Percentiles rank a stretch among this genome's conserved stretches.
Evolutionary conservation across 2,113 vertebrate genomes (phyloP).

Genomic region (Brachyhypopomus occidentalis): DNA sequence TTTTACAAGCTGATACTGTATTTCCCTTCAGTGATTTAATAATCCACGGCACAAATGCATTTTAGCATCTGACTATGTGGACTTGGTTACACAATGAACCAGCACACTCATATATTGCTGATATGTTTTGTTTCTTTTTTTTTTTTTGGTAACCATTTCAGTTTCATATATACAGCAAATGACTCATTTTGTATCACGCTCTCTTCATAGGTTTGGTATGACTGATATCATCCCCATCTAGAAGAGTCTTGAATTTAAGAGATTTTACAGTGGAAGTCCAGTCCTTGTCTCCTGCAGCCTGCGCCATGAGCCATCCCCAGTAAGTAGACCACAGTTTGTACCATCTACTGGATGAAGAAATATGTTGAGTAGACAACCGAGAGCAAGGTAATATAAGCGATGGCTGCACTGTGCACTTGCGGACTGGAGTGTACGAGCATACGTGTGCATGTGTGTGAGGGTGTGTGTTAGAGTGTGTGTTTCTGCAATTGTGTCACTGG

Average conservation of each 20-base stretch:
- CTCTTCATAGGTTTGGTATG: slow-evolving; percentile 66
- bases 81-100: slow-evolving; percentile 7
- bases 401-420: slow-evolving; percentile 22
- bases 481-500: background rate
- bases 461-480: slow-evolving; percentile 4
- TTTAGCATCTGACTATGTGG: slow-evolving; percentile 20
- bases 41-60: slow-evolving; percentile 24
- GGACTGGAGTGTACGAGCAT: background rate
- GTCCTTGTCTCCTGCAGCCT: slow-evolving; percentile 56
- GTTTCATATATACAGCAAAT: background rate
- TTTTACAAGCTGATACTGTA: slow-evolving; percentile 37
- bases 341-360: slow-evolving; percentile 38
- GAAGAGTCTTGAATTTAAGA: slow-evolving; percentile 61
- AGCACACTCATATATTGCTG: slow-evolving; percentile 17
- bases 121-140: background rate
- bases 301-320: slow-evolving; percentile 76
- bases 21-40: slow-evolving; percentile 40
- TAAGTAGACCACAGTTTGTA: slow-evolving; percentile 65
- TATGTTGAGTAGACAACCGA: slow-evolving; percentile 19
- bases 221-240: slow-evolving; percentile 59
- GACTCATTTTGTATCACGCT: slow-evolving; percentile 9
- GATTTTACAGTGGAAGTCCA: slow-evolving; percentile 56
- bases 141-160: background rate
- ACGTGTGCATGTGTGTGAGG: background rate
- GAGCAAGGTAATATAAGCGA: slow-evolving; percentile 24